These are phyloP conservation scores for Balanococcus diminutus DNA, from an alignment of 2,888 invertebrate genomes.

Conservation along the genomic window DNA sequence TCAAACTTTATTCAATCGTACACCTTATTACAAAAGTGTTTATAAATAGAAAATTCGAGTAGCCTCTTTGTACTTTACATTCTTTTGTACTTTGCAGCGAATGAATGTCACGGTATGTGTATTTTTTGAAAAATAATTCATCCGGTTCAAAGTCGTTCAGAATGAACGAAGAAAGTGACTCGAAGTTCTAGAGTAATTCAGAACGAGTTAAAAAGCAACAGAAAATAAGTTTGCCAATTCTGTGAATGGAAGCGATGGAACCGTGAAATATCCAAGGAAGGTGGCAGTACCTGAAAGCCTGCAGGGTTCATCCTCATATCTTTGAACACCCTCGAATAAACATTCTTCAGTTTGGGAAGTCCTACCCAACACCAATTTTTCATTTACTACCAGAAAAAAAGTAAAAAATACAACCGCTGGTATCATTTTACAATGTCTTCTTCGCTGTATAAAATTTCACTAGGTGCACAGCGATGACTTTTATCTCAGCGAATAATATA, in stretches of 20 bases:
- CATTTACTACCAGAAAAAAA: not conserved
- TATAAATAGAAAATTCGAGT: not conserved
- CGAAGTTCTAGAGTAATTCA: too few species aligned
- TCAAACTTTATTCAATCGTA: not conserved
- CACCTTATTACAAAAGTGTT: not conserved
- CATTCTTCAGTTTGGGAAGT: not conserved
- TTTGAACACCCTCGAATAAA: too few species aligned
- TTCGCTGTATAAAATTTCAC: slow-evolving; percentile 8
- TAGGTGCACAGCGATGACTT: slow-evolving; percentile 2
- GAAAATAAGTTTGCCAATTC: too few species aligned
- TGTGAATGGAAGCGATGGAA: too few species aligned
- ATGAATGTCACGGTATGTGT: too few species aligned
- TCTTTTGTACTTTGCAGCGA: not conserved
- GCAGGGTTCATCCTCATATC: too few species aligned
- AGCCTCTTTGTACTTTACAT: not conserved
- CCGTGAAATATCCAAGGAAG: too few species aligned
- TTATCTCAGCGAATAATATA: slow-evolving; percentile 43
- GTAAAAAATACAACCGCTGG: not conserved
- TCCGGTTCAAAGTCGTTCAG: too few species aligned
- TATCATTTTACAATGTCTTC: slow-evolving; percentile 43
- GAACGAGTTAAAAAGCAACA: too few species aligned
- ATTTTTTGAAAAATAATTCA: too few species aligned
- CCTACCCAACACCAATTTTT: not conserved
- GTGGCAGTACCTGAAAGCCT: too few species aligned
- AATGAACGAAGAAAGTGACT: too few species aligned